phyloP scores from a whole-genome alignment of 2,888 invertebrate genomes.

The Syritta pipiens region DNA sequence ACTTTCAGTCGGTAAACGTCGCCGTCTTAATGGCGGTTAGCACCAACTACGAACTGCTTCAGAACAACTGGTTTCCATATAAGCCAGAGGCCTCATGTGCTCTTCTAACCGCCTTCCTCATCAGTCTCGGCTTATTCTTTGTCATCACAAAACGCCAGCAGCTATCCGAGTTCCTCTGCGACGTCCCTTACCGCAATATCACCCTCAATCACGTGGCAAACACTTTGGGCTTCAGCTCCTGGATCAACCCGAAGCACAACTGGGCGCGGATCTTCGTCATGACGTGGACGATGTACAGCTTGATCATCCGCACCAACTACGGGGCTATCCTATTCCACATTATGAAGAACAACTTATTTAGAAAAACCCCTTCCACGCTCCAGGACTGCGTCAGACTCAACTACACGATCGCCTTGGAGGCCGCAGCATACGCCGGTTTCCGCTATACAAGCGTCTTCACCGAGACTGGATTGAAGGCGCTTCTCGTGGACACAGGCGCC shows the following conservation, averaged over 20 bases:
- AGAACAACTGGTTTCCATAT: conserved; percentile 71
- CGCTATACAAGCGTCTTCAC: conserved; percentile 44
- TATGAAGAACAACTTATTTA: conserved; percentile 70
- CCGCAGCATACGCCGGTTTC: too few species aligned
- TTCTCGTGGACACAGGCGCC: conserved; percentile 50
- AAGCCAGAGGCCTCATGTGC: conserved; percentile 69
- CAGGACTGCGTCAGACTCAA: conserved; percentile 56
- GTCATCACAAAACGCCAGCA: too few species aligned
- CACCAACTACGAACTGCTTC: conserved; percentile 66
- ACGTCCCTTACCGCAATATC: not conserved
- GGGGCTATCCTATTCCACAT: conserved; percentile 71
- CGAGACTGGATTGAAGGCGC: conserved; percentile 2
- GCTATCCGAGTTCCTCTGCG: not conserved
- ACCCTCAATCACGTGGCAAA: conserved; percentile 13
- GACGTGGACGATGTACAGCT: conserved; percentile 69
- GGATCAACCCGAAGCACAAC: not conserved
- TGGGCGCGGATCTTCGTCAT: conserved; percentile 65
- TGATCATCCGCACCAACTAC: conserved; percentile 71
- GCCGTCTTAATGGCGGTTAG: conserved; percentile 65
- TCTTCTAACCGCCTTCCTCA: too few species aligned
- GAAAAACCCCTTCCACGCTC: conserved; percentile 64
- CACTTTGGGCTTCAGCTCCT: conserved; percentile 65
- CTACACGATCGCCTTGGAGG: conserved; percentile 69
- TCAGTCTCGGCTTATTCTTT: too few species aligned
- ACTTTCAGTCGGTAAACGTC: conserved; percentile 70